phyloP scores from a whole-genome alignment of 2,113 vertebrate species.

The Climacteris rufus region DNA sequence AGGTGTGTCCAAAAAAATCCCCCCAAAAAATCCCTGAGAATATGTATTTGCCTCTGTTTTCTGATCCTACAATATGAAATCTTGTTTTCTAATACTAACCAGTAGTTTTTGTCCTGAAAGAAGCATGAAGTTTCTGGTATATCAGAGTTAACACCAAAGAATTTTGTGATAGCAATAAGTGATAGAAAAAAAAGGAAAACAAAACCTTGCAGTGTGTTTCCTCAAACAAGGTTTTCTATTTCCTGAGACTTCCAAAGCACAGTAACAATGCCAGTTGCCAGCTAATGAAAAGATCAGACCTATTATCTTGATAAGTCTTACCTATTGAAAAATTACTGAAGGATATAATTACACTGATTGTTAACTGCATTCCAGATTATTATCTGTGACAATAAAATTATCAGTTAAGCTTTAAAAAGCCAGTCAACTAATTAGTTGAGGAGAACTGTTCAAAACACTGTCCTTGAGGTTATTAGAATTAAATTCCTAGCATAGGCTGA shows the following conservation, averaged over 20 bases:
- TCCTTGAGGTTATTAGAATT: constrained; percentile 1
- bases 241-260: neutral
- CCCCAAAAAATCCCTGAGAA: neutral
- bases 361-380: constrained; percentile 31
- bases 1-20: neutral
- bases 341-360: constrained; percentile 60
- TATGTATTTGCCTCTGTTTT: neutral
- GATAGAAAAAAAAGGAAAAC: neutral
- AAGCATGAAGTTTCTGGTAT: neutral
- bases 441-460: constrained; percentile 57
- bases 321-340: constrained; percentile 35
- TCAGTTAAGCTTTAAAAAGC: constrained; percentile 48
- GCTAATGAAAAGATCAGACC: constrained; percentile 17
- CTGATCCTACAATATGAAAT: neutral
- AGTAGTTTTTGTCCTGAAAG: neutral
- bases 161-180: neutral
- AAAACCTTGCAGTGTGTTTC: neutral
- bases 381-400: constrained; percentile 3
- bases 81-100: neutral
- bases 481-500: neutral
- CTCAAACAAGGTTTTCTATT: neutral
- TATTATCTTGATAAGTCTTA: constrained; percentile 24
- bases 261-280: neutral
- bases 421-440: constrained; percentile 50
- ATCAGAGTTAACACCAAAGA: neutral